These are phyloP conservation scores for Dyspetes luteomarginatus DNA, from an alignment of 2,888 invertebrate species.

Conservation along the genomic window DNA sequence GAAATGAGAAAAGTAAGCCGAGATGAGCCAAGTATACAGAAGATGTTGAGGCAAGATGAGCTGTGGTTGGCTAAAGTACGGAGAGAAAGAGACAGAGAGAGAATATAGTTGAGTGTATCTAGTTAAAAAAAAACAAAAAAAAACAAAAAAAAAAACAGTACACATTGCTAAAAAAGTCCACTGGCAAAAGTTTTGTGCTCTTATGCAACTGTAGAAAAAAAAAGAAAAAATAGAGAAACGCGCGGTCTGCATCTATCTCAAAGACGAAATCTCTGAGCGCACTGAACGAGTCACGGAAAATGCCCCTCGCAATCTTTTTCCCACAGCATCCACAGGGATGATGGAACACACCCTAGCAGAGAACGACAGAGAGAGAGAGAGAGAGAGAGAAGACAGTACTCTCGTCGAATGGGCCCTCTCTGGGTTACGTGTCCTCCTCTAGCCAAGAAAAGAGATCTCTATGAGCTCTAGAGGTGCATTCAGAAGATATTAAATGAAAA, in stretches of 20 bases:
- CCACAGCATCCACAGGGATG: slow-evolving; percentile 60
- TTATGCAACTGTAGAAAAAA: slow-evolving; percentile 19
- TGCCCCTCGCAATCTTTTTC: slow-evolving; percentile 82
- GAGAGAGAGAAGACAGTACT: background rate
- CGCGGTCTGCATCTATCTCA: slow-evolving; percentile 75
- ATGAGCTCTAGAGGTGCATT: slow-evolving; percentile 68
- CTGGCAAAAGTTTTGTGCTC: slow-evolving; percentile 43
- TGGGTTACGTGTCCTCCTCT: slow-evolving; percentile 35
- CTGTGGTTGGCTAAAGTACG: slow-evolving; percentile 45
- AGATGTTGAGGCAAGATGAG: slow-evolving; percentile 47
- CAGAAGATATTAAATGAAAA: slow-evolving; percentile 82
- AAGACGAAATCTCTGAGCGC: slow-evolving; percentile 79
- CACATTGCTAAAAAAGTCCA: slow-evolving; percentile 12
- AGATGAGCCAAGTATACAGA: slow-evolving; percentile 24
- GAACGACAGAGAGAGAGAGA: slow-evolving; percentile 8
- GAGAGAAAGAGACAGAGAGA: too few relatives aligned
- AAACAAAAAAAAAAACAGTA: slow-evolving; percentile 41
- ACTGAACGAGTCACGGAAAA: slow-evolving; percentile 78
- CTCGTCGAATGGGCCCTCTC: slow-evolving; percentile 29
- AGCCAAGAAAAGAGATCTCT: slow-evolving; percentile 35
- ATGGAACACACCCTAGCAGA: slow-evolving; percentile 1
- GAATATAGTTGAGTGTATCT: slow-evolving; percentile 17
- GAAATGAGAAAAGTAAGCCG: slow-evolving; percentile 30
- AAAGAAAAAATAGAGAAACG: background rate
- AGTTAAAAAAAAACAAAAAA: slow-evolving; percentile 35